Base-by-base conservation (phyloP, 1,140 invertebrate genomes). In the Drosophila hydei region DNA sequence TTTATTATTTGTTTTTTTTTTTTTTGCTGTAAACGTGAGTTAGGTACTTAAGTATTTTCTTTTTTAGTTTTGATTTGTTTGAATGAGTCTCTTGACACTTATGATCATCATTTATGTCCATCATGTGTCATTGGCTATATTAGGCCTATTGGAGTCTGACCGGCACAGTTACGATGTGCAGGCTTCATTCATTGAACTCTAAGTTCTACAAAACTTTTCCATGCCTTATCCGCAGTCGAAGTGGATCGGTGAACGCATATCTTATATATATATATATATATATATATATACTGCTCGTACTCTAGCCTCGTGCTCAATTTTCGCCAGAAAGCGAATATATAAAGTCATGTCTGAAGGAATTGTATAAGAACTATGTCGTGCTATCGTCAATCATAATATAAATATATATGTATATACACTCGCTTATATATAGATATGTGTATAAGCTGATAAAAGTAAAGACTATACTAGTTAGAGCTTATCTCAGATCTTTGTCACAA, bases 291-390 rank as follows among this genome's bases (percentile, higher is more conserved):
- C 27, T 23, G 43, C 36, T 59, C 59, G 73, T 61, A 65, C 64
- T 55, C 63, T 64, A 67, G 54, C 59, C 69, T 64, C 74, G 77
- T 36, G 65, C 70, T 65, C 30, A 62, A 81, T 88, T 79, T 83
- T 77, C 64, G 71, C 83, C 77, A 87, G 67, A 81, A 25, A 3
- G 16, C 0, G n/a, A n/a, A n/a, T n/a, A 12, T 59, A 61, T 65
- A 58, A 23, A 52, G 14, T 12, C 21, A 25, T 61, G 18, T 11
- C 14, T 38, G 21, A 67, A 72, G 65, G 75, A 71, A 77, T 83
- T 74, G 62, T 59, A 62, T 42, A 67, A 61, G 61, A 61, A 71
- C 56, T 23, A 62, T 59, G 69, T 33, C 51, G 14, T 33, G 59
- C 56, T 79, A 79, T 72, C 77, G 48, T 19, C 21, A 21, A 50